Evolutionary conservation across 2,113 vertebrate species (phyloP).

Genomic region (Papio anubis): DNA sequence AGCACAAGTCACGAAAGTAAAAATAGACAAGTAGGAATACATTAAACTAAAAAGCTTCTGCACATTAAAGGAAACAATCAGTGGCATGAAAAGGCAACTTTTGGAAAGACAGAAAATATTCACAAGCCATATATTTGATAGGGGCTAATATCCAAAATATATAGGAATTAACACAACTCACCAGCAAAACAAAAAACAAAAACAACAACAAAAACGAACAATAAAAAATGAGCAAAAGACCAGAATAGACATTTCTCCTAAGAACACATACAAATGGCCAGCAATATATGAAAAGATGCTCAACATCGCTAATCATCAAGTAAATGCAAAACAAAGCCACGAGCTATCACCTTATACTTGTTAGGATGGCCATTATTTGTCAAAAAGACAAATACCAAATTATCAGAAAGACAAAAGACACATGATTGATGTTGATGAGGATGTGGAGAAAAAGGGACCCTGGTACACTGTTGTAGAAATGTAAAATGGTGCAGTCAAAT

Average conservation of each 20-base stretch:
- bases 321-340: neutral
- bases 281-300: neutral
- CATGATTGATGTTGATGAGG: neutral
- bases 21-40: neutral
- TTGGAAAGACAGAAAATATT: neutral
- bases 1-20: neutral
- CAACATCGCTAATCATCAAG: neutral
- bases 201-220: neutral
- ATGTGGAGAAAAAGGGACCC: neutral
- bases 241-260: neutral
- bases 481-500: neutral
- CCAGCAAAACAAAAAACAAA: neutral
- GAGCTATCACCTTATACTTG: neutral
- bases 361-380: neutral
- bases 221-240: neutral
- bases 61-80: neutral
- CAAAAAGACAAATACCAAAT: neutral
- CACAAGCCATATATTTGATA: neutral
- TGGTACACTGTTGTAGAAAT: neutral
- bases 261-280: neutral
- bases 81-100: neutral
- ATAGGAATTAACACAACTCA: neutral
- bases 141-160: neutral
- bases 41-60: neutral
- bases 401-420: neutral